Conservation (phyloP, 1,140 invertebrate genomes). For the Steinernema feltiae region DNA sequence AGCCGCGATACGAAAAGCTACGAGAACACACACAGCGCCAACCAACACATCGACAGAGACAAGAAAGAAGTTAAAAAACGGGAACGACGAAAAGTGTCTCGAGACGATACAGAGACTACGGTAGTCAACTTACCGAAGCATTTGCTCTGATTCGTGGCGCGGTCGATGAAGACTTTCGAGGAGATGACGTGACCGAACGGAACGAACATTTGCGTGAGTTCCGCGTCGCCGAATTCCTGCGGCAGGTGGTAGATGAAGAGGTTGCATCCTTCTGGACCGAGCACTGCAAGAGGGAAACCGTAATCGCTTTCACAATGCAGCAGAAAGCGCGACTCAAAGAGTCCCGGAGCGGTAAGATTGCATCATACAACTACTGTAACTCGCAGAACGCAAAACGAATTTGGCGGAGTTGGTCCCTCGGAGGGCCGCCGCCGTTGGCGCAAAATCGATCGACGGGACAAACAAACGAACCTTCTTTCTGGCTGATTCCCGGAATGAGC, state of each 20-base stretch:
- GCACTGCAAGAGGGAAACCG: conserved; percentile 36
- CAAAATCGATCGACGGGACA: background rate
- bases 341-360: no score
- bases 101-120: background rate
- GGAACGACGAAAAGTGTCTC: no score
- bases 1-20: conserved; percentile 16
- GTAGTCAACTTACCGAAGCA: conserved; percentile 81
- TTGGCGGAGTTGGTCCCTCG: no score
- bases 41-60: conserved; percentile 17
- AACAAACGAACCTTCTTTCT: conserved; percentile 40
- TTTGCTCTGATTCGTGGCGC: conserved; percentile 99
- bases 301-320: background rate
- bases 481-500: conserved; percentile 23
- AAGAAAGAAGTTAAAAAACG: conserved; percentile 12
- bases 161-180: conserved; percentile 98
- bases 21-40: conserved; percentile 21
- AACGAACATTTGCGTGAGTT: conserved; percentile 98
- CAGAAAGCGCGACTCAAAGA: background rate
- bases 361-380: no score
- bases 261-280: conserved; percentile 89
- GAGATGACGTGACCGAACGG: conserved; percentile 98
- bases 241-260: conserved; percentile 99
- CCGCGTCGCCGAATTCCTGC: conserved; percentile 94
- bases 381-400: no score
- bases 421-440: no score